Conservation (phyloP, 2,113 vertebrate genomes). For the Butastur rufipennis region DNA sequence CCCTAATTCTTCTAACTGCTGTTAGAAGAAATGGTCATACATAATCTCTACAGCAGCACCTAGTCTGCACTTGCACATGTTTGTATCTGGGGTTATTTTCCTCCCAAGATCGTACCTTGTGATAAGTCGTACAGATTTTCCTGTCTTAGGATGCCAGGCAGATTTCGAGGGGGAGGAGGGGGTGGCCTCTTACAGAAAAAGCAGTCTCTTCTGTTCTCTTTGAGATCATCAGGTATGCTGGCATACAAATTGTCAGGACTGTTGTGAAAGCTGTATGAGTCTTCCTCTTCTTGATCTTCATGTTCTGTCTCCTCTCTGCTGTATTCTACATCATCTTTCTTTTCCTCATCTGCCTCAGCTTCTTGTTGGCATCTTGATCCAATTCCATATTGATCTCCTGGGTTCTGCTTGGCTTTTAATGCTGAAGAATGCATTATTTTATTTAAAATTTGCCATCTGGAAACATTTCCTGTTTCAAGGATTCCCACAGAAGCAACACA, state of each 20-base stretch:
- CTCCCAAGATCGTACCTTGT: slow-evolving; percentile 70
- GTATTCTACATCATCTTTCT: background rate
- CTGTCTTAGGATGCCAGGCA: slow-evolving; percentile 35
- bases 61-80: background rate
- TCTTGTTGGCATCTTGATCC: background rate
- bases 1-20: background rate
- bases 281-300: background rate
- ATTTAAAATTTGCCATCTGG: slow-evolving; percentile 36
- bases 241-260: slow-evolving; percentile 66
- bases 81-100: background rate
- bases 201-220: background rate
- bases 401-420: slow-evolving; percentile 1
- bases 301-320: slow-evolving; percentile 27
- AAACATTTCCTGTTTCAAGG: slow-evolving; percentile 42
- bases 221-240: slow-evolving; percentile 28
- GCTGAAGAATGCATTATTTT: slow-evolving; percentile 29
- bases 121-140: slow-evolving; percentile 50
- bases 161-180: slow-evolving; percentile 71
- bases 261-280: background rate
- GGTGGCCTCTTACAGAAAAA: slow-evolving; percentile 70
- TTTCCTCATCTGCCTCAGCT: background rate
- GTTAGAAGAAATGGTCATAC: background rate
- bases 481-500: slow-evolving; percentile 38
- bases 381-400: background rate
- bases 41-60: background rate